Evolutionary conservation across 2,797 vertebrate species (phyloP).

Genomic region (Coregonus sp.): DNA sequence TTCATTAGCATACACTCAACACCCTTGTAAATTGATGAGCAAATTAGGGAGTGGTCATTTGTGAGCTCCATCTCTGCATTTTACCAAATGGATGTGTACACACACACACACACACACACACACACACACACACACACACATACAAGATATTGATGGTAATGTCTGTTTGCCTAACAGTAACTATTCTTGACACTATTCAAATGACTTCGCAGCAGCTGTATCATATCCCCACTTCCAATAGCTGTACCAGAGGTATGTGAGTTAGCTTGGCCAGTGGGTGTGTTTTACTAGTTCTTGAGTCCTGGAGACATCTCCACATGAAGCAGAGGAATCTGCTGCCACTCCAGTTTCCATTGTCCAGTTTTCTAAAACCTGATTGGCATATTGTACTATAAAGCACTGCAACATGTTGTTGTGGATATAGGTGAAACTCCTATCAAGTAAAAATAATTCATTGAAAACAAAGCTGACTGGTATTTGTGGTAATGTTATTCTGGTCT

Average conservation of each 20-base stretch:
- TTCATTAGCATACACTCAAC: background rate
- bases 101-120: conserved; percentile 10
- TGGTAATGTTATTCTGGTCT: conserved; percentile 45
- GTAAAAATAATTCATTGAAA: conserved; percentile 36
- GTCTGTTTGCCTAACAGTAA: conserved; percentile 16
- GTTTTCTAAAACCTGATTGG: conserved; percentile 41
- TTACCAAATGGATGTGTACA: conserved; percentile 6
- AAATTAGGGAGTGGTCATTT: background rate
- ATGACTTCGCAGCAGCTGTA: conserved; percentile 15
- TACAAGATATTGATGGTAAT: conserved; percentile 12
- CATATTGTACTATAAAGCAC: conserved; percentile 51
- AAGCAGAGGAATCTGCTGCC: conserved; percentile 13
- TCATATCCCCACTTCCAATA: conserved; percentile 4
- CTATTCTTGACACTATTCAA: conserved; percentile 1
- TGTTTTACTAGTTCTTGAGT: conserved; percentile 1
- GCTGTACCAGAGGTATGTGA: conserved; percentile 22
- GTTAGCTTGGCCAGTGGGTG: background rate
- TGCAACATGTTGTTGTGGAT: conserved; percentile 63
- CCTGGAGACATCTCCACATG: conserved; percentile 13
- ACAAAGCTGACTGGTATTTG: conserved; percentile 54
- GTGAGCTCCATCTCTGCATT: background rate
- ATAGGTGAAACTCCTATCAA: conserved; percentile 49
- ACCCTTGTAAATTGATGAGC: background rate
- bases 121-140: conserved; percentile 14
- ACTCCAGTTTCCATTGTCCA: conserved; percentile 11